Percentiles rank a stretch among this genome's conserved stretches.
phyloP scores from a whole-genome alignment of 1,140 invertebrate species.

The Tetramorium parvispinum region DNA sequence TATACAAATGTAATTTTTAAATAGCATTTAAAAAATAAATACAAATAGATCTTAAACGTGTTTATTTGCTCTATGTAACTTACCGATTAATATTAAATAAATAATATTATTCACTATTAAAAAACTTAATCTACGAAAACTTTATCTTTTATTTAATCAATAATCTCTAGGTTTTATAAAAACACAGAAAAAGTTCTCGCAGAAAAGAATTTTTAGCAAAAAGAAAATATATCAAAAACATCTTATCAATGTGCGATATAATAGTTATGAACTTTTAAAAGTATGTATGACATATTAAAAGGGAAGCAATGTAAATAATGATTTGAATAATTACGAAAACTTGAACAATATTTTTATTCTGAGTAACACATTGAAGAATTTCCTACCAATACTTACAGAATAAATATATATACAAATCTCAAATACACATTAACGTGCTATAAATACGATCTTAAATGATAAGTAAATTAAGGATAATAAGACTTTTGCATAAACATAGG shows the following conservation, averaged over 20 bases:
- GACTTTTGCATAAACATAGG: constrained; percentile 40
- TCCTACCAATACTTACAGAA: constrained; percentile 43
- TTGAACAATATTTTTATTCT: constrained; percentile 15
- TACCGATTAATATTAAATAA: background rate
- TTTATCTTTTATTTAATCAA: background rate
- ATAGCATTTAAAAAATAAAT: constrained; percentile 21
- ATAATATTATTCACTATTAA: background rate
- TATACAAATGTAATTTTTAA: background rate
- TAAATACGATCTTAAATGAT: constrained; percentile 13
- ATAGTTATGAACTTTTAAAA: background rate
- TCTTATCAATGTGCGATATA: background rate
- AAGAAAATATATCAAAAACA: constrained; percentile 28
- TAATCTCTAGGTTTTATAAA: background rate
- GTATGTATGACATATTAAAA: background rate
- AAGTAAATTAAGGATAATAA: constrained; percentile 36
- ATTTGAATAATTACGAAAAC: constrained; percentile 13
- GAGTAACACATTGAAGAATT: background rate
- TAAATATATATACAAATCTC: constrained; percentile 70
- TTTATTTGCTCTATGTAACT: background rate
- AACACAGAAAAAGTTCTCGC: background rate
- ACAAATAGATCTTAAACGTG: background rate
- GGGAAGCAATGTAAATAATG: constrained; percentile 6
- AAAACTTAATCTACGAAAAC: background rate
- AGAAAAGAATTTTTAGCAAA: constrained; percentile 1
- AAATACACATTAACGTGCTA: background rate